phyloP scores from a whole-genome alignment of 2,888 invertebrate genomes.

The Xylocampa areola region DNA sequence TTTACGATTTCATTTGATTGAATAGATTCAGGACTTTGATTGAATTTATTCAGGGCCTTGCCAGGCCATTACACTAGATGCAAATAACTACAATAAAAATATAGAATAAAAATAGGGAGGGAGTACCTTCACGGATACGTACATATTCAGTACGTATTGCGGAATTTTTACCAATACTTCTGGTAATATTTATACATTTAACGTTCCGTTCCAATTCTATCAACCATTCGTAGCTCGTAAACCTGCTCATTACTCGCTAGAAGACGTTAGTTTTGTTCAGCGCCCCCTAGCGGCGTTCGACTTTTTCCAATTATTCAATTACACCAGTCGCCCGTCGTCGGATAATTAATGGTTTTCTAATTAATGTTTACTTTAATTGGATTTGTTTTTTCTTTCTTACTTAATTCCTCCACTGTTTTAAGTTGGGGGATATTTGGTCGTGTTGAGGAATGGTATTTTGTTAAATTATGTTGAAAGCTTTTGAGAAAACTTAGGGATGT shows the following conservation, averaged over 20 bases:
- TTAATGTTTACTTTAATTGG: constrained; percentile 61
- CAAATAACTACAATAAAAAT: no score
- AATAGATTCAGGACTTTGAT: no score
- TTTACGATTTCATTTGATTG: no score
- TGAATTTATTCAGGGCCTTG: no score
- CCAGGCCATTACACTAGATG: no score
- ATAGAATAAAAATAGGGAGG: no score
- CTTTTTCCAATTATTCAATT: constrained; percentile 64
- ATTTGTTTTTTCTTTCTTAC: constrained; percentile 46
- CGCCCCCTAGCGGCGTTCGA: constrained; percentile 44
- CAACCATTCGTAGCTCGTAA: constrained; percentile 47
- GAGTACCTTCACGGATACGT: no score
- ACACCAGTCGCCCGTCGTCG: constrained; percentile 49
- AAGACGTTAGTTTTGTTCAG: constrained; percentile 44
- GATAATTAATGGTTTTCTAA: constrained; percentile 61
- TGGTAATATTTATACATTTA: no score
- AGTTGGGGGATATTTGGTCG: not conserved
- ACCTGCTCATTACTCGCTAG: constrained; percentile 51
- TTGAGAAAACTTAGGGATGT: no score
- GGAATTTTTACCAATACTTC: no score
- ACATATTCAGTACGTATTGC: no score
- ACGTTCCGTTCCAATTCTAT: not conserved
- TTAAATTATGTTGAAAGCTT: not conserved
- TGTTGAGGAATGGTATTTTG: not conserved
- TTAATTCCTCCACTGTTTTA: constrained; percentile 8